phyloP scores from a whole-genome alignment of 1,140 invertebrate species.

The Drosophila pectinifera region DNA sequence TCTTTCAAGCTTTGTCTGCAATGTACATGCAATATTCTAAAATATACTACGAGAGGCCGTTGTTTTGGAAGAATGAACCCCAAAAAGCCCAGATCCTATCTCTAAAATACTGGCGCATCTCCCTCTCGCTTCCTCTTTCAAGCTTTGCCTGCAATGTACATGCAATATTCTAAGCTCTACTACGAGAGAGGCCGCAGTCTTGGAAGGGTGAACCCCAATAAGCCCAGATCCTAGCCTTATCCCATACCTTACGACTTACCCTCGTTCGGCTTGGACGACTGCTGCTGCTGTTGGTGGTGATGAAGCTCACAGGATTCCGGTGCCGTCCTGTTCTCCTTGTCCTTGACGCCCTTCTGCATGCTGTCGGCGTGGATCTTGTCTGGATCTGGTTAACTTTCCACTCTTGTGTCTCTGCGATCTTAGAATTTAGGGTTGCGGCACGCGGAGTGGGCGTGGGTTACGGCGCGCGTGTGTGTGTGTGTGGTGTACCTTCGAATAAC shows the following conservation, averaged over 20 bases:
- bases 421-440: slow-evolving; percentile 9
- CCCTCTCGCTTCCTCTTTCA: too few relatives aligned
- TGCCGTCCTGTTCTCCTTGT: slow-evolving; percentile 47
- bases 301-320: slow-evolving; percentile 24
- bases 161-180: neutral
- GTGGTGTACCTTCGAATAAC: neutral
- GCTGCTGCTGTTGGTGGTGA: slow-evolving; percentile 26
- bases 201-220: too few relatives aligned
- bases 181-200: too few relatives aligned
- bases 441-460: neutral
- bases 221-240: neutral
- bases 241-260: slow-evolving; percentile 43
- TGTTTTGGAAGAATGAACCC: too few relatives aligned
- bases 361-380: neutral
- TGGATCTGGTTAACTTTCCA: neutral
- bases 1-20: neutral
- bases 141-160: neutral
- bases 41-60: too few relatives aligned
- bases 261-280: slow-evolving; percentile 21
- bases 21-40: neutral
- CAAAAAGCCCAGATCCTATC: neutral
- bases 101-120: too few relatives aligned
- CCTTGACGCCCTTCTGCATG: slow-evolving; percentile 66
- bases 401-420: slow-evolving; percentile 8
- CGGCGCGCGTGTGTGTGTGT: neutral